Base-by-base conservation (phyloP, 1,140 invertebrate genomes). In the Drosophila paulistorum region DNA sequence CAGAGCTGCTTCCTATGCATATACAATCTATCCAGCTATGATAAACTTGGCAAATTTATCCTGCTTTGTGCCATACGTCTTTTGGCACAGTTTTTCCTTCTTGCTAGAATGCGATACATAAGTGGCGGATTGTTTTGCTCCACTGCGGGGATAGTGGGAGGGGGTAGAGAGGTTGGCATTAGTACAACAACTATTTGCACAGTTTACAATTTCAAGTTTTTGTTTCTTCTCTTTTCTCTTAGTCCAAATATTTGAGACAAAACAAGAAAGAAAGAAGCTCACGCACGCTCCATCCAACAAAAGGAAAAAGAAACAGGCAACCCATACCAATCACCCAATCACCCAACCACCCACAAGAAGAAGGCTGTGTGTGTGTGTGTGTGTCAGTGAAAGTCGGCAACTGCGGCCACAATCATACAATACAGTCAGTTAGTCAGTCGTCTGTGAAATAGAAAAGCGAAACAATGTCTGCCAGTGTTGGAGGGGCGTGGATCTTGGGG, bases 41-140 rank as follows among this genome's bases (percentile, higher is more conserved):
- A 87, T 87, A 87, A 87, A 87, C 84, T 87, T 89, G 84, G 84
- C 84, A 87, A 87, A 87, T 87, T 87, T 87, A 87, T 87, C 84
- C 84, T 89, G 80, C 84, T 87, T 87, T 87, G 84, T 84, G 84
- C 84, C 80, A 87, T 87, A 87, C 80, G 84, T 87, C 84, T 87
- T 87, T 89, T 86, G 82, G 82, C 83, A 87, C 82, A 86, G 83
- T 86, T 87, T 79, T 59, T 37, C 55, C 45, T 51, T 51, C 45
- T 11, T 48, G 14, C 45, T 48, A 48, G 45, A 17, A 51, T n/a
- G 45, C 17, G 17, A 51, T 51, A 51, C 45, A 17, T 51, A 51
- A 51, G 45, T 51, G 45, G 45, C 45, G 20, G 45, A 39, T 39
- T 39, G 37, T 39, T 39, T 55, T 30, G 20, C 20, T 10, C 20